Percentiles rank a stretch among this genome's conserved stretches.
Conservation (phyloP, 2,113 vertebrate genomes). For the Mesoclemmys tuberculata region DNA sequence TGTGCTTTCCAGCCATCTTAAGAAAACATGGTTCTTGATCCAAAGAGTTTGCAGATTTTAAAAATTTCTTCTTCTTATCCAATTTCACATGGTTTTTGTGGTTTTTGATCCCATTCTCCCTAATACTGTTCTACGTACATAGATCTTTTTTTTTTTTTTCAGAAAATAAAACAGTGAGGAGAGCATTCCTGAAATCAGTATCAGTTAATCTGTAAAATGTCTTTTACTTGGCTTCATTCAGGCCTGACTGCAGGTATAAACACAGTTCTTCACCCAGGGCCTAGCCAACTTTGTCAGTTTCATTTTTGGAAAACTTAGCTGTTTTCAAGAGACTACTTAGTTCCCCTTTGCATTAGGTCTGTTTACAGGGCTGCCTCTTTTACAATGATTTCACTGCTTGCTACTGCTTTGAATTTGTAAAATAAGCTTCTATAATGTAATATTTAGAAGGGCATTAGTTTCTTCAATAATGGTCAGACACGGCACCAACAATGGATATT, state of each 20-base stretch:
- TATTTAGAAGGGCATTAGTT: not conserved
- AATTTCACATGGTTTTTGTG: not conserved
- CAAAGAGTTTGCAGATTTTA: not conserved
- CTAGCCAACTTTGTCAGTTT: not conserved
- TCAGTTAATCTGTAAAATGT: fast-evolving
- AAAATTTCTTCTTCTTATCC: not conserved
- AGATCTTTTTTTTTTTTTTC: not conserved
- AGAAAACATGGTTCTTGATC: not conserved
- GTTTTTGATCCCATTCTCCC: not conserved
- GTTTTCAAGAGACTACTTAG: not conserved
- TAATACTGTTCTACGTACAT: not conserved
- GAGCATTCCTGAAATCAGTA: not conserved
- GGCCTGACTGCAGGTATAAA: not conserved
- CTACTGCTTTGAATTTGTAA: not conserved
- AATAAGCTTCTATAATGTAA: not conserved
- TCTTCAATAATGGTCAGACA: not conserved
- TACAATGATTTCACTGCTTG: not conserved
- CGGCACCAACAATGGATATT: not conserved
- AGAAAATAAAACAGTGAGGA: fast-evolving
- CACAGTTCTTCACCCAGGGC: not conserved
- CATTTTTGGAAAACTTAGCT: not conserved
- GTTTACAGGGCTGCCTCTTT: constrained; percentile 15
- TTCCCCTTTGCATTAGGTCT: not conserved
- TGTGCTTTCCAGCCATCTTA: not conserved
- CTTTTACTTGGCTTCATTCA: constrained; percentile 6